Conservation (phyloP, 2,888 invertebrate species). For the Campaea margaritaria region DNA sequence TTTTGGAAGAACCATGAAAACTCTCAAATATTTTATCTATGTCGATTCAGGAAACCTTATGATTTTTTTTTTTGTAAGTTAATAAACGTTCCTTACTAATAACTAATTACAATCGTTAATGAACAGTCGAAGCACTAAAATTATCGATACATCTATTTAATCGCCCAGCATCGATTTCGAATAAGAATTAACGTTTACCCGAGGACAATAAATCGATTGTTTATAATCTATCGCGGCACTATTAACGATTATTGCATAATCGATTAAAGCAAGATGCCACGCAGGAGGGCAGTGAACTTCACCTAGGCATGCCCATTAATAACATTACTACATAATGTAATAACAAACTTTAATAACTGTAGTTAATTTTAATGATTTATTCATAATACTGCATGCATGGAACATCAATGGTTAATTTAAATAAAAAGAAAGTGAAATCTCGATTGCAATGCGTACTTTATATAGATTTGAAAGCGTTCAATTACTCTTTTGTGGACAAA, state of each 20-base stretch:
- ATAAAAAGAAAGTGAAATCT: conserved; percentile 39
- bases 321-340: conserved; percentile 12
- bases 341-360: conserved; percentile 3
- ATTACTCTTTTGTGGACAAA: conserved; percentile 36
- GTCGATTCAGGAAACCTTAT: too few species aligned
- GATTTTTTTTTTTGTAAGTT: too few species aligned
- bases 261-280: conserved; percentile 19
- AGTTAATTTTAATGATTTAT: conserved; percentile 15
- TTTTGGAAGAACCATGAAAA: too few species aligned
- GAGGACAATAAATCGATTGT: conserved; percentile 16
- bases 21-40: too few species aligned
- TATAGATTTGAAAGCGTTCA: conserved; percentile 42
- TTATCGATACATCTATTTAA: conserved; percentile 1
- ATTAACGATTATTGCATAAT: conserved; percentile 27
- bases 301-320: conserved; percentile 3
- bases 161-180: not conserved
- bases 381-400: conserved; percentile 25
- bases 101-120: not conserved
- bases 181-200: not conserved
- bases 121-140: not conserved
- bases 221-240: conserved; percentile 17
- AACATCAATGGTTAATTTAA: conserved; percentile 29
- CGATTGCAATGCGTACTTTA: conserved; percentile 35
- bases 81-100: too few species aligned
- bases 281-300: conserved; percentile 28